A percentile compares a stretch with the other conserved stretches of the same genome.
Conservation (phyloP, 2,113 vertebrate genomes). For the Leucoraja erinaceus region DNA sequence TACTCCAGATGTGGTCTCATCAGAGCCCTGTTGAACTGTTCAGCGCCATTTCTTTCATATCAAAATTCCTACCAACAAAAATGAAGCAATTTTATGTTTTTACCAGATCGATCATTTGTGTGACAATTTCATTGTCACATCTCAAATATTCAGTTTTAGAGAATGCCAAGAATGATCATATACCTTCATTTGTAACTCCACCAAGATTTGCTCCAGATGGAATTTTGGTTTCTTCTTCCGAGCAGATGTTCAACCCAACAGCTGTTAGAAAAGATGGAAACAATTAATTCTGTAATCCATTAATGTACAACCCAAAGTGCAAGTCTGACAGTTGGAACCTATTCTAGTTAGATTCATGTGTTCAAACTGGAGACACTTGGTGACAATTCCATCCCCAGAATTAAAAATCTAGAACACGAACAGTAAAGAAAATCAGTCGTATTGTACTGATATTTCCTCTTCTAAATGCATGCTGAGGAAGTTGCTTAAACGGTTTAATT, state of each 20-base stretch:
- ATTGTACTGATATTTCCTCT: too few relatives aligned
- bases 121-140: too few relatives aligned
- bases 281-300: background rate
- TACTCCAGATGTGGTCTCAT: too few relatives aligned
- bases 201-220: background rate
- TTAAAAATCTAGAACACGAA: background rate
- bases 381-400: background rate
- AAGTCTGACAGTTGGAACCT: background rate
- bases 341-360: background rate
- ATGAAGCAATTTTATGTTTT: too few relatives aligned
- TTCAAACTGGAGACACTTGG: background rate
- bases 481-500: too few relatives aligned
- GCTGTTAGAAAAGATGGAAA: background rate
- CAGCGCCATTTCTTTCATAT: too few relatives aligned
- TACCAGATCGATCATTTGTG: too few relatives aligned
- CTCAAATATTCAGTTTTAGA: background rate
- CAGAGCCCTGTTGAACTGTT: too few relatives aligned
- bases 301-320: background rate
- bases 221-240: background rate
- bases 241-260: background rate
- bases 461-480: too few relatives aligned
- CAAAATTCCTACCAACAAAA: too few relatives aligned
- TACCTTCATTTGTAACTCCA: slow-evolving; percentile 5
- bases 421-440: background rate
- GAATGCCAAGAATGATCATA: background rate